Evolutionary conservation across 2,888 invertebrate species (phyloP).

Genomic region (Cerceris rybyensis): DNA sequence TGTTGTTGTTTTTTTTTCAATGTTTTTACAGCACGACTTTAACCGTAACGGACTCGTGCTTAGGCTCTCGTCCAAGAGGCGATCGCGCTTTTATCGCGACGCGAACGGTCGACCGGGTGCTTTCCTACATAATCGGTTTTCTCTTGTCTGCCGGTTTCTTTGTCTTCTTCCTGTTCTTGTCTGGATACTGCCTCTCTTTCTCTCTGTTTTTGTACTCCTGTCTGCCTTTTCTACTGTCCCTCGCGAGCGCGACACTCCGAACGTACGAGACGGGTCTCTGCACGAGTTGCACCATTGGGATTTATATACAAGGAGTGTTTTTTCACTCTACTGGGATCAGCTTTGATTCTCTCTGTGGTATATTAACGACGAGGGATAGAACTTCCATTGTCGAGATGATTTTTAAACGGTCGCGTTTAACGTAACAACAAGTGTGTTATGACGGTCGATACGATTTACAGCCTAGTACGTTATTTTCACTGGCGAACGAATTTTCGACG

Average conservation of each 20-base stretch:
- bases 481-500: not conserved
- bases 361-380: not conserved
- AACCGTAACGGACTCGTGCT: slow-evolving; percentile 1
- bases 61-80: slow-evolving; percentile 45
- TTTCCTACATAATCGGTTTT: slow-evolving; percentile 19
- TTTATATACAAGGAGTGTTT: slow-evolving; percentile 15
- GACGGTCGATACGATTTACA: slow-evolving; percentile 21
- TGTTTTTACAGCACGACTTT: not conserved
- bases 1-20: not conserved
- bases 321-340: not conserved
- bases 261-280: slow-evolving; percentile 29
- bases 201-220: slow-evolving; percentile 20
- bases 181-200: slow-evolving; percentile 10
- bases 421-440: slow-evolving; percentile 3
- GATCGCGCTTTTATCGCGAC: slow-evolving; percentile 31
- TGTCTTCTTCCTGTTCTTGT: not conserved
- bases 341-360: not conserved
- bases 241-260: slow-evolving; percentile 1
- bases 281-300: slow-evolving; percentile 7
- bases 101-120: slow-evolving; percentile 33
- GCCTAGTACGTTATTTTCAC: not conserved
- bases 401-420: slow-evolving; percentile 1
- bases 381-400: not conserved
- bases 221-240: slow-evolving; percentile 24
- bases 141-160: slow-evolving; percentile 18